phyloP scores from a whole-genome alignment of 2,888 invertebrate genomes.

The Schizotus pectinicornis region DNA sequence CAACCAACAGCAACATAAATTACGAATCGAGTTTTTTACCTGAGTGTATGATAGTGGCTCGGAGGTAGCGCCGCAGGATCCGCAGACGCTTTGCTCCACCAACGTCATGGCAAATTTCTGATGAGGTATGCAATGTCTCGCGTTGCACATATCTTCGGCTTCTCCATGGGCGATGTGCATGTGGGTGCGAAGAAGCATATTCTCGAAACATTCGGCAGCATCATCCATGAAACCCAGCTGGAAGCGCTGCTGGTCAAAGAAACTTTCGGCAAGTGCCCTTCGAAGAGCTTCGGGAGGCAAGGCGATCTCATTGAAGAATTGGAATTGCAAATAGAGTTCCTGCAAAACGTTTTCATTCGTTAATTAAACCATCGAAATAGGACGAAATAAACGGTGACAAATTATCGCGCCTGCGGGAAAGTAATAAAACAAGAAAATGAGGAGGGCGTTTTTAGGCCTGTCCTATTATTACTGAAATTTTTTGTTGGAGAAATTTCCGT shows the following conservation, averaged over 20 bases:
- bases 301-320: constrained; percentile 92
- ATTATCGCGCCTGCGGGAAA: not conserved
- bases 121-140: constrained; percentile 91
- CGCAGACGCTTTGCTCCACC: constrained; percentile 92
- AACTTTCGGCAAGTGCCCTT: constrained; percentile 84
- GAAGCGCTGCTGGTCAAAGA: constrained; percentile 87
- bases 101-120: constrained; percentile 96
- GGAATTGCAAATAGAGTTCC: constrained; percentile 94
- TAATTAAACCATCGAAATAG: too few species aligned
- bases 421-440: too few species aligned
- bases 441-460: too few species aligned
- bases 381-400: too few species aligned
- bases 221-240: constrained; percentile 96
- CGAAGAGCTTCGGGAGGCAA: constrained; percentile 90
- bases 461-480: too few species aligned
- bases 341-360: constrained; percentile 58
- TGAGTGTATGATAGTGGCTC: constrained; percentile 94
- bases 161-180: constrained; percentile 80
- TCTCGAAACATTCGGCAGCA: constrained; percentile 97
- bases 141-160: constrained; percentile 89
- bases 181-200: constrained; percentile 88
- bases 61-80: constrained; percentile 89
- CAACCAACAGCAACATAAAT: not conserved
- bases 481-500: too few species aligned
- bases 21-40: constrained; percentile 61